Conservation (phyloP, 2,888 invertebrate species). For the Mamestra brassicae region DNA sequence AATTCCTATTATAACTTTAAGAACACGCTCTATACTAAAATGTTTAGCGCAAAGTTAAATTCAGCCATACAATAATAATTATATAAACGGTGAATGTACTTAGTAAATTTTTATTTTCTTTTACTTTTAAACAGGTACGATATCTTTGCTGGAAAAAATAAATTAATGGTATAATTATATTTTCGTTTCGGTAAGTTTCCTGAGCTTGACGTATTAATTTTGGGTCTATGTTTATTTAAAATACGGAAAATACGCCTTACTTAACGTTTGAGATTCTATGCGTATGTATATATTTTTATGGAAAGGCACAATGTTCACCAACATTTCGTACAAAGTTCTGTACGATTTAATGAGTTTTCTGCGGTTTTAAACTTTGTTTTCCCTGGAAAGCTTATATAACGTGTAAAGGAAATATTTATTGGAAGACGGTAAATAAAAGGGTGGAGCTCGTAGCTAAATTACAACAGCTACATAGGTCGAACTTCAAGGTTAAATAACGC, state of each 20-base stretch:
- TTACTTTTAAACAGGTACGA: not conserved
- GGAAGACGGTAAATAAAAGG: not conserved
- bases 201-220: conserved; percentile 50
- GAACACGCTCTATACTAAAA: not conserved
- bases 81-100: conserved; percentile 17
- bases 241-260: not conserved
- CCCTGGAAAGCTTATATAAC: not conserved
- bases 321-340: conserved; percentile 38
- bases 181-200: conserved; percentile 18
- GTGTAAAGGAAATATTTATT: not conserved
- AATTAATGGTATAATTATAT: conserved; percentile 30
- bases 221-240: not conserved
- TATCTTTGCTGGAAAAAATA: conserved; percentile 1
- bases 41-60: conserved; percentile 11
- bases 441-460: not conserved
- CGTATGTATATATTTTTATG: not conserved
- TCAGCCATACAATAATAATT: conserved; percentile 28
- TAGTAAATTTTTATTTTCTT: conserved; percentile 8
- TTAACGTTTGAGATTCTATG: not conserved
- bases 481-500: too few relatives aligned
- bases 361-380: conserved; percentile 23
- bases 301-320: conserved; percentile 7
- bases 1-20: conserved; percentile 1
- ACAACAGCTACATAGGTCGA: too few relatives aligned
- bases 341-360: conserved; percentile 41